Base-by-base conservation (phyloP, 2,797 vertebrate species). In the Acrossocheilus wenchowensis region DNA sequence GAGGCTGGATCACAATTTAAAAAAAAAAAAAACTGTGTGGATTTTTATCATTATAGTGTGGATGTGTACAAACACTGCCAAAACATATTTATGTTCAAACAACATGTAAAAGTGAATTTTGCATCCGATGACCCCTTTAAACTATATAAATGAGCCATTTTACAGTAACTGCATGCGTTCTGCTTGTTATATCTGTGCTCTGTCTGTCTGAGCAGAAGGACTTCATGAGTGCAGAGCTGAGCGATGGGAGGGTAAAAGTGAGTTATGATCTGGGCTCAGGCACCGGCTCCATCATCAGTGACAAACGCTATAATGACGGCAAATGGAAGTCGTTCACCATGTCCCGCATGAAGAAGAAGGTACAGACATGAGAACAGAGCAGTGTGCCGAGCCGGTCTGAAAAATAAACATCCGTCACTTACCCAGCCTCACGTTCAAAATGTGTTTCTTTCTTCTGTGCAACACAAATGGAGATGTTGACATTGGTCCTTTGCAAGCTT, bases 211-310 rank as follows among this genome's bases (percentile, higher is more conserved):
- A 90, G 93, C 90, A 99, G 98, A 99, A 97, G 91, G 98, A 99
- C 95, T 99, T 99, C 84, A 97, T 99, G 97, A 97, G 97, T 30
- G 92, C 97, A 64, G 98, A 99, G 91, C 94, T 99, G 90, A 95
- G 92, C 14, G 95, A 95, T 74, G 98, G 98, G 1, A 97, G 84
- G 74, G 93, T 99, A 90, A 99, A 97, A 95, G 95, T 98, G 91
- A 97, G 96, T 93, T 98, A 96, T 6, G 98, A 99, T 93, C 96
- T 99, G 9, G 98, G 98, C 19, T 99, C 98, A n/a, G 98, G 98
- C 85, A 95, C 96, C 15, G 96, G 96, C 91, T 96, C 94, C 0
- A 90, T 94, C 92, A 89, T 90, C 87, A 97, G 97, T 88, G 92
- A 88, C 84, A 96, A 92, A 86, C 97, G 96, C 69, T 96, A 98